Evolutionary conservation across 2,888 invertebrate species (phyloP).

Genomic region (Acrobasis repandana): DNA sequence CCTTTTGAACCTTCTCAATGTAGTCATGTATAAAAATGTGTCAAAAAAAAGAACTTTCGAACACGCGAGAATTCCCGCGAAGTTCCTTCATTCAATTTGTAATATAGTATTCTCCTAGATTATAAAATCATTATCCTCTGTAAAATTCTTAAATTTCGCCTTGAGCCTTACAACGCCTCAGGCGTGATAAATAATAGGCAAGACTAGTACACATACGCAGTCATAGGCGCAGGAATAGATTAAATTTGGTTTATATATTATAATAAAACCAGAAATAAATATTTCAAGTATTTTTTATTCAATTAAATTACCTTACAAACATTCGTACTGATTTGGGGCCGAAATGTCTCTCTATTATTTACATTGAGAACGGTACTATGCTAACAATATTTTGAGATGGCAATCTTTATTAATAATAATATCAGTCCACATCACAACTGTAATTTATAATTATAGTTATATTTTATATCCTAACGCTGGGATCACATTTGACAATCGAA

Average conservation of each 20-base stretch:
- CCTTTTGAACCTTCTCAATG: too few species aligned
- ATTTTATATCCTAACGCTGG: conserved; percentile 3
- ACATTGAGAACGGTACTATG: conserved; percentile 41
- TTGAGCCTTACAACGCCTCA: too few species aligned
- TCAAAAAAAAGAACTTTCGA: too few species aligned
- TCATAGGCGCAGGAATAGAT: conserved; percentile 5
- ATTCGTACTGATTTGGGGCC: conserved; percentile 55
- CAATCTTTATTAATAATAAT: conserved; percentile 60
- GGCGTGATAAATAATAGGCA: too few species aligned
- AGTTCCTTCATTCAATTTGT: too few species aligned
- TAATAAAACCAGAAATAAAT: conserved; percentile 31
- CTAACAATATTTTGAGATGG: conserved; percentile 62
- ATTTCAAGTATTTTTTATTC: conserved; percentile 51
- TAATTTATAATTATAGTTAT: conserved; percentile 30
- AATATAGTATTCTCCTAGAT: too few species aligned
- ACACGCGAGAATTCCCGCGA: too few species aligned
- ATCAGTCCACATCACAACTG: conserved; percentile 74
- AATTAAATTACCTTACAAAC: conserved; percentile 51
- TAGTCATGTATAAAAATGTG: too few species aligned
- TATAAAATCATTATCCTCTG: too few species aligned
- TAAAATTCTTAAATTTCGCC: too few species aligned
- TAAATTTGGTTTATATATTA: too few species aligned
- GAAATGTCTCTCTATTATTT: conserved; percentile 46
- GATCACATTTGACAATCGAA: neutral
- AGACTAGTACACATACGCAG: neutral